A percentile compares a stretch with the other conserved stretches of the same genome.
These are phyloP conservation scores for Ormia ochracea DNA, from an alignment of 2,888 invertebrate species.

Conservation along the genomic window DNA sequence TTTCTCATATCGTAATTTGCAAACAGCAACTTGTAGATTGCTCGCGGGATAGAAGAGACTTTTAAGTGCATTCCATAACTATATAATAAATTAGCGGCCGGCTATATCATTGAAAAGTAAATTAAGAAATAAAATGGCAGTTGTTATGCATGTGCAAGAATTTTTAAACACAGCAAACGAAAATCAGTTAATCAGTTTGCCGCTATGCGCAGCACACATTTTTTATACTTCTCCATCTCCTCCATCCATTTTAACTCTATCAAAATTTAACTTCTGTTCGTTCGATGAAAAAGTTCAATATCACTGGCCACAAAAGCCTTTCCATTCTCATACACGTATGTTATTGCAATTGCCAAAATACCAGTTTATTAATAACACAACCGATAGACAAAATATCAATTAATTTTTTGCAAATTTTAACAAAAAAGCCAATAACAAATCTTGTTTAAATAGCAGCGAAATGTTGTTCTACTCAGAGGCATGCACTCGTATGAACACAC, in stretches of 20 bases:
- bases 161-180: no score
- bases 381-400: not conserved
- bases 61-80: no score
- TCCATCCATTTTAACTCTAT: not conserved
- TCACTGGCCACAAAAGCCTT: not conserved
- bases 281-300: slow-evolving; percentile 13
- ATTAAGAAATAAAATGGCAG: no score
- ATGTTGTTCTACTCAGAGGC: not conserved
- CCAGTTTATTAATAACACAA: not conserved
- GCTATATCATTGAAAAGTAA: no score
- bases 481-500: not conserved
- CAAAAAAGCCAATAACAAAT: slow-evolving; percentile 2
- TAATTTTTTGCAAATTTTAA: not conserved
- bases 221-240: not conserved
- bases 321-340: not conserved
- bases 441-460: not conserved
- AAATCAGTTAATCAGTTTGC: no score
- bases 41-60: no score
- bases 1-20: no score
- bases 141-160: no score
- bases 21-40: no score
- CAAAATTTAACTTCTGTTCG: not conserved
- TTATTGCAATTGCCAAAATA: not conserved
- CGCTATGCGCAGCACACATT: no score
- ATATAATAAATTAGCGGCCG: no score